Conservation (phyloP, 2,888 invertebrate genomes). For the Tipula lateralis region DNA sequence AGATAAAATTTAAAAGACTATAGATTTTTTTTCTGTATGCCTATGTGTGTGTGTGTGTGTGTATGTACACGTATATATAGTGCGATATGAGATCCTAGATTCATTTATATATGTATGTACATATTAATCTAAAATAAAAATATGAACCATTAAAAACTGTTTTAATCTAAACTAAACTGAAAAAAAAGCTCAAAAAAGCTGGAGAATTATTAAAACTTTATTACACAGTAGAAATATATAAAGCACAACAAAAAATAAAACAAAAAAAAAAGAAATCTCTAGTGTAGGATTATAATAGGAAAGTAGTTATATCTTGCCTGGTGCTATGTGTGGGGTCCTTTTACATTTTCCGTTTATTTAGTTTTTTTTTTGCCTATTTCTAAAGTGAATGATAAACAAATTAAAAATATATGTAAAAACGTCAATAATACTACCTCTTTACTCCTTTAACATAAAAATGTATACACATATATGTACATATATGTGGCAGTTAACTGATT, state of each 20-base stretch:
- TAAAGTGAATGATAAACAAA: conserved; percentile 28
- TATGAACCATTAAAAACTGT: conserved; percentile 27
- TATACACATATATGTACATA: neutral
- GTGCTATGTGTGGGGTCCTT: conserved; percentile 6
- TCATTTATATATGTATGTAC: neutral
- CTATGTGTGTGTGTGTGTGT: neutral
- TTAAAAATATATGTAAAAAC: conserved; percentile 26
- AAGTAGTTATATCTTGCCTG: neutral
- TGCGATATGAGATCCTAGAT: neutral
- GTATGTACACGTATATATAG: neutral
- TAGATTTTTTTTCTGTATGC: neutral
- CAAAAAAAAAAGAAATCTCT: conserved; percentile 26
- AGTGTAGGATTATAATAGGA: conserved; percentile 26
- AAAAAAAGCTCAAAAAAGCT: conserved; percentile 3
- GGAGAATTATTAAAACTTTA: conserved; percentile 5
- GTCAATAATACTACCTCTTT: conserved; percentile 9
- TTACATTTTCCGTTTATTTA: neutral
- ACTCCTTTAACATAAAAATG: conserved; percentile 20
- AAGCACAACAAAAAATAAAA: conserved; percentile 19
- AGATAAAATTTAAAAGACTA: conserved; percentile 1
- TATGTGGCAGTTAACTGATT: neutral
- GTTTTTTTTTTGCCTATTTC: neutral
- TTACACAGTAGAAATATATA: conserved; percentile 19
- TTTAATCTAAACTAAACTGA: conserved; percentile 27
- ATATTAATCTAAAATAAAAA: conserved; percentile 24